Percentiles rank a stretch among this genome's conserved stretches.
phyloP scores from a whole-genome alignment of 1,140 invertebrate genomes.

The Neuroterus valhalla region DNA sequence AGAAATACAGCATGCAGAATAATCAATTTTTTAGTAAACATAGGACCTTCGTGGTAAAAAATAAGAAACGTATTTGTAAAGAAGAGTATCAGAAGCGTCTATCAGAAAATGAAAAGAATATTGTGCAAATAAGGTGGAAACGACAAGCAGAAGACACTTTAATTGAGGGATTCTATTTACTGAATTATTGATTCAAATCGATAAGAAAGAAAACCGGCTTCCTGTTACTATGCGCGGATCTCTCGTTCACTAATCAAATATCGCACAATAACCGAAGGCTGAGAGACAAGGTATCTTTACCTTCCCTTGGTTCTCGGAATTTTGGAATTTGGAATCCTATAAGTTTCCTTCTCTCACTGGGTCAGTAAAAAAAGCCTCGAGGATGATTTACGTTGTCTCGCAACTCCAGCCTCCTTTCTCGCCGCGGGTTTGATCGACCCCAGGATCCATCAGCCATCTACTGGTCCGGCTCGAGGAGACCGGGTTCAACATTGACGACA shows the following conservation, averaged over 20 bases:
- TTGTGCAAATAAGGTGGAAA: no score
- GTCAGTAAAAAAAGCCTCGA: conserved; percentile 8
- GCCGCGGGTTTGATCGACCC: conserved; percentile 38
- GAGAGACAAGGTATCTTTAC: background rate
- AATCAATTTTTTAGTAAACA: conserved; percentile 32
- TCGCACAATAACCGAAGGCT: background rate
- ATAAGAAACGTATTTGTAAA: background rate
- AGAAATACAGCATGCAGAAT: conserved; percentile 34
- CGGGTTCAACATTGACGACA: background rate
- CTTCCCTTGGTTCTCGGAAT: conserved; percentile 10
- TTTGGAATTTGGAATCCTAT: conserved; percentile 1
- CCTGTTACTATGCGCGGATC: background rate
- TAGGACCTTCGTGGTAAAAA: background rate
- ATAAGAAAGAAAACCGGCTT: no score
- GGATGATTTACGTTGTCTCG: conserved; percentile 54
- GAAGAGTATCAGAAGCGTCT: background rate
- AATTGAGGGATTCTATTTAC: no score
- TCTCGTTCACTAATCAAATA: background rate
- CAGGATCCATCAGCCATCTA: background rate
- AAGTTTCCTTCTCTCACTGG: background rate
- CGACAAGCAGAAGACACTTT: no score
- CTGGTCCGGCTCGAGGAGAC: background rate
- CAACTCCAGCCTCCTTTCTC: conserved; percentile 48
- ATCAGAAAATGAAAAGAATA: no score
- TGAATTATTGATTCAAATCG: no score